These are phyloP conservation scores for Hypsopygia costalis DNA, from an alignment of 2,888 invertebrate species.

Conservation along the genomic window DNA sequence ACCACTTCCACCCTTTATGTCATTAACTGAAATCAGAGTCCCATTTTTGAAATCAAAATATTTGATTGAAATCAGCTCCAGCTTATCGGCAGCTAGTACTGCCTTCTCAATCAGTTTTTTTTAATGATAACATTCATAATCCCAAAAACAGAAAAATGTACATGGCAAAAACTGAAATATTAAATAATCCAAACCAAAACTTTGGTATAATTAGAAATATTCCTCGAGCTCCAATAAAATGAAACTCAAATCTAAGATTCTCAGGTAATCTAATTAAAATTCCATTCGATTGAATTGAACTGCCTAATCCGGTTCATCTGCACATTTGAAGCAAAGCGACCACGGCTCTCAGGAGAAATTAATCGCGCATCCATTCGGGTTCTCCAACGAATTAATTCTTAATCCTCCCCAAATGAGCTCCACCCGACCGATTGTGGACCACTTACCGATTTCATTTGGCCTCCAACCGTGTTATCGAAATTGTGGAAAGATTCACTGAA, in stretches of 20 bases:
- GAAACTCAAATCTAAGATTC: conserved; percentile 28
- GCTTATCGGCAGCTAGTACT: too few species aligned
- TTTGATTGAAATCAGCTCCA: too few species aligned
- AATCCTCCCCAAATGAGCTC: conserved; percentile 53
- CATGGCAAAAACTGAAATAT: too few species aligned
- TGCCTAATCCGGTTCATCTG: conserved; percentile 49
- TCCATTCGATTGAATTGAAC: conserved; percentile 59
- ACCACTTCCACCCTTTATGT: too few species aligned
- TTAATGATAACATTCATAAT: too few species aligned
- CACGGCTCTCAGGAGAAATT: conserved; percentile 42
- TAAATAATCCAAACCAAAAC: neutral
- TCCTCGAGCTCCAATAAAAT: conserved; percentile 20
- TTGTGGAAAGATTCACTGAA: neutral
- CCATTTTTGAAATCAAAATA: too few species aligned
- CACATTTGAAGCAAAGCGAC: conserved; percentile 29
- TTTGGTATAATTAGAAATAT: neutral
- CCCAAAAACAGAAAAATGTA: too few species aligned
- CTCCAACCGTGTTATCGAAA: conserved; percentile 20
- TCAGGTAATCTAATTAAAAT: conserved; percentile 69
- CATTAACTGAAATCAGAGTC: too few species aligned
- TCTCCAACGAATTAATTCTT: conserved; percentile 54
- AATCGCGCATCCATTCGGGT: conserved; percentile 48
- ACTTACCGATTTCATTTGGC: conserved; percentile 28
- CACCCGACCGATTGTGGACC: conserved; percentile 38
- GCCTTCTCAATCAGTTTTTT: too few species aligned